These are phyloP conservation scores for Drosophila conformis DNA, from an alignment of 2,888 invertebrate species.

Conservation along the genomic window DNA sequence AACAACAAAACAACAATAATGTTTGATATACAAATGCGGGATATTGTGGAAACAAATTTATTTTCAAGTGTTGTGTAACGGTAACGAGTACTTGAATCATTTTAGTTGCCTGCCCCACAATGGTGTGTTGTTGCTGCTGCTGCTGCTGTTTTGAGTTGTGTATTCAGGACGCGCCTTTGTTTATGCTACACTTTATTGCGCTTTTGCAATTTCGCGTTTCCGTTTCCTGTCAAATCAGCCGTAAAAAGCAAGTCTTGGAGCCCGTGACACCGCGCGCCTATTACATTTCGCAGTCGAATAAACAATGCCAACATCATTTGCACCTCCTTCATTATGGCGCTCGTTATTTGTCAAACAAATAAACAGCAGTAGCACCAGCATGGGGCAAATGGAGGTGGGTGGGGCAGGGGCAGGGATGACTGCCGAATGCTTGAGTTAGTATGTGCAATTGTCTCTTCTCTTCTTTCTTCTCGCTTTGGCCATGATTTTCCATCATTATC, in stretches of 20 bases:
- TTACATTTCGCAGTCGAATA: constrained; percentile 81
- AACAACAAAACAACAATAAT: constrained; percentile 19
- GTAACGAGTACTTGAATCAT: constrained; percentile 65
- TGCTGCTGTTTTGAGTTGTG: constrained; percentile 41
- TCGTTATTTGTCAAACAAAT: constrained; percentile 82
- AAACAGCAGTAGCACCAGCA: constrained; percentile 54
- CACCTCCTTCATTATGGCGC: constrained; percentile 81
- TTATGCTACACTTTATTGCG: constrained; percentile 81
- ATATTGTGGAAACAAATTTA: constrained; percentile 72
- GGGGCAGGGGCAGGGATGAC: constrained; percentile 32
- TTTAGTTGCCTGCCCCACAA: constrained; percentile 48
- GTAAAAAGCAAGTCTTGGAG: constrained; percentile 68
- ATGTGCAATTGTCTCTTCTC: constrained; percentile 69
- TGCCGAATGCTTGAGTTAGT: constrained; percentile 39
- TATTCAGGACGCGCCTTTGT: constrained; percentile 76
- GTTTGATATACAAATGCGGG: constrained; percentile 51
- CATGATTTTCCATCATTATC: constrained; percentile 80
- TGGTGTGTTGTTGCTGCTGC: constrained; percentile 8
- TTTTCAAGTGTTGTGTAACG: constrained; percentile 71
- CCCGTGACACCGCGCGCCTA: constrained; percentile 74
- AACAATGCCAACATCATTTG: constrained; percentile 82
- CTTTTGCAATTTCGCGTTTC: constrained; percentile 81
- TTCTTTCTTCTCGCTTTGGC: constrained; percentile 39
- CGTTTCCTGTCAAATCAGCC: constrained; percentile 81
- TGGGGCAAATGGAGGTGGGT: neutral